Conservation (phyloP, 2,797 vertebrate species). For the Aldrovandia affinis region DNA sequence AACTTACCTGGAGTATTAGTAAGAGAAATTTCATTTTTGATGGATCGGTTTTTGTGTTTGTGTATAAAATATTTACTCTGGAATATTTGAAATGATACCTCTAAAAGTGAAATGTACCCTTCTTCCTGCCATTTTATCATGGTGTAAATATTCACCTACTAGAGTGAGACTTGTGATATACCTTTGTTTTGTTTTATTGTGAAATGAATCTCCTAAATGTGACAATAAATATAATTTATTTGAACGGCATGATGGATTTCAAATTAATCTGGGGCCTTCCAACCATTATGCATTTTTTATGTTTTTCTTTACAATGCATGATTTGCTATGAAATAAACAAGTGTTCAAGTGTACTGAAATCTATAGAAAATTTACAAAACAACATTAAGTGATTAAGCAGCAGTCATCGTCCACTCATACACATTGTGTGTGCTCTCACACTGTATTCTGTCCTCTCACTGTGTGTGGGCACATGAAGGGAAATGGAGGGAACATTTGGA, state of each 20-base stretch:
- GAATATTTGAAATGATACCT: conserved; percentile 56
- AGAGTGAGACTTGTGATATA: conserved; percentile 45
- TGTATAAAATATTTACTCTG: conserved; percentile 49
- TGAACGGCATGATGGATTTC: conserved; percentile 35
- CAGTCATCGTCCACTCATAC: neutral
- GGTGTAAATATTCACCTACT: conserved; percentile 62
- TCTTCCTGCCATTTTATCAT: conserved; percentile 55
- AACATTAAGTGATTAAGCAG: neutral
- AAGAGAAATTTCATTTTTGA: conserved; percentile 37
- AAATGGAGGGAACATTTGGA: no score
- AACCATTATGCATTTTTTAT: no score
- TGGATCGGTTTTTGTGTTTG: conserved; percentile 51
- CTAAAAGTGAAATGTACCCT: conserved; percentile 55
- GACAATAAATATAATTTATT: conserved; percentile 45
- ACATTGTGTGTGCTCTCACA: neutral
- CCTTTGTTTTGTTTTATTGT: conserved; percentile 56
- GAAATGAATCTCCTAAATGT: conserved; percentile 65
- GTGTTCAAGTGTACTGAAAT: no score
- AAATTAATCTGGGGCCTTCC: no score
- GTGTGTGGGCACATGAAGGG: neutral
- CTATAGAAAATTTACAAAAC: no score
- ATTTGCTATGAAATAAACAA: no score
- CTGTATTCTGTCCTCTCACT: neutral
- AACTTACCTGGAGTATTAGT: conserved; percentile 33
- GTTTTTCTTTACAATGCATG: no score